A percentile compares a stretch with the other conserved stretches of the same genome.
phyloP scores from a whole-genome alignment of 2,797 vertebrate species.

The Adrianichthys oophorus region DNA sequence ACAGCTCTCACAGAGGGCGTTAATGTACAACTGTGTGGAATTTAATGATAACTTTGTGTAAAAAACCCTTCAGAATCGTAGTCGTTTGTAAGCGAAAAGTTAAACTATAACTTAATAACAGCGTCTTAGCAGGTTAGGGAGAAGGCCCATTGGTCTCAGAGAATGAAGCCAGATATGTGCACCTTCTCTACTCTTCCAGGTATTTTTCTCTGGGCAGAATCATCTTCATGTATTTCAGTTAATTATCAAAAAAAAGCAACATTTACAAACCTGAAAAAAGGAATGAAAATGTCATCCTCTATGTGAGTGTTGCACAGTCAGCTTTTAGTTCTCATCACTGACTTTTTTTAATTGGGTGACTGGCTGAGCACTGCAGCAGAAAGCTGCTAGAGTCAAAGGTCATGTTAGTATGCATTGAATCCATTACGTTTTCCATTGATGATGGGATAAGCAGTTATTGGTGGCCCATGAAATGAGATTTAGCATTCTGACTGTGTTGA shows the following conservation, averaged over 20 bases:
- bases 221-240: no score
- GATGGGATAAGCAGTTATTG: constrained; percentile 31
- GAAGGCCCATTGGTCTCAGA: not conserved
- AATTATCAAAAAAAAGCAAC: no score
- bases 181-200: no score
- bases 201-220: no score
- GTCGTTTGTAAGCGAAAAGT: constrained; percentile 22
- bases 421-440: constrained; percentile 36
- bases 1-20: constrained; percentile 17
- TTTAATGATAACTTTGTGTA: constrained; percentile 17
- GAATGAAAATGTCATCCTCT: not conserved
- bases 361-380: not conserved
- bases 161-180: no score
- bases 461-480: constrained; percentile 64
- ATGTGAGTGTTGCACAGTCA: not conserved
- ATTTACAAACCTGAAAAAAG: no score
- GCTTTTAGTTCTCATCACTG: constrained; percentile 1
- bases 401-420: constrained; percentile 30
- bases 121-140: constrained; percentile 10
- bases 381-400: constrained; percentile 32
- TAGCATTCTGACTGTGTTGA: constrained; percentile 49
- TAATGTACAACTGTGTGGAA: constrained; percentile 5
- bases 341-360: constrained; percentile 7
- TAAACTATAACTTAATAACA: constrained; percentile 33
- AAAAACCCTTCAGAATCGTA: constrained; percentile 22